Percentiles rank a stretch among this genome's conserved stretches.
phyloP scores from a whole-genome alignment of 2,888 invertebrate species.

The Rhingia rostrata region DNA sequence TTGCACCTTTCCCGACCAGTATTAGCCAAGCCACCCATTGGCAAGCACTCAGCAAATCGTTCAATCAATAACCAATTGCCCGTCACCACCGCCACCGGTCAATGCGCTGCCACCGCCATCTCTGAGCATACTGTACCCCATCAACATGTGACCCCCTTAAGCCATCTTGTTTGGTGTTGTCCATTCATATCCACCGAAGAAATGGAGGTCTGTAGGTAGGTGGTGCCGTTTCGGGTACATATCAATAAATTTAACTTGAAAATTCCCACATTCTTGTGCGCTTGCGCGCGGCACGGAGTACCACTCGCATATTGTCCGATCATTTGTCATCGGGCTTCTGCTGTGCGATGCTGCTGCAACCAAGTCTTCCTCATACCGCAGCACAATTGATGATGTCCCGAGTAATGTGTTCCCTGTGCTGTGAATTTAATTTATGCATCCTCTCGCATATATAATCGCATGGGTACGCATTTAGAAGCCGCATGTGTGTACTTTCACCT shows the following conservation, averaged over 20 bases:
- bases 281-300: conserved; percentile 9
- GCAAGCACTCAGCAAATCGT: conserved; percentile 48
- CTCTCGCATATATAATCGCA: not conserved
- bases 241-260: conserved; percentile 72
- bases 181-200: conserved; percentile 27
- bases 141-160: conserved; percentile 70
- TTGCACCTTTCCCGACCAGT: conserved; percentile 26
- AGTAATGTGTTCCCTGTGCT: conserved; percentile 65
- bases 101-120: not conserved
- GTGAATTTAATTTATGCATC: conserved; percentile 72
- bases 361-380: conserved; percentile 66
- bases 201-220: conserved; percentile 74
- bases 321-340: conserved; percentile 74
- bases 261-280: conserved; percentile 67
- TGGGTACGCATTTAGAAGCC: conserved; percentile 53
- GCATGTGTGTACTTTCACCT: conserved; percentile 69
- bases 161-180: conserved; percentile 40
- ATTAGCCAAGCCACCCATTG: conserved; percentile 10
- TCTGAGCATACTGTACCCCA: conserved; percentile 26
- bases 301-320: conserved; percentile 56
- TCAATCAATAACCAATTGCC: conserved; percentile 71
- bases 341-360: conserved; percentile 40
- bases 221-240: conserved; percentile 71
- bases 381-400: conserved; percentile 69
- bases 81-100: conserved; percentile 42